Evolutionary conservation across 2,797 vertebrate species (phyloP).

Genomic region (Xenopus petersii): DNA sequence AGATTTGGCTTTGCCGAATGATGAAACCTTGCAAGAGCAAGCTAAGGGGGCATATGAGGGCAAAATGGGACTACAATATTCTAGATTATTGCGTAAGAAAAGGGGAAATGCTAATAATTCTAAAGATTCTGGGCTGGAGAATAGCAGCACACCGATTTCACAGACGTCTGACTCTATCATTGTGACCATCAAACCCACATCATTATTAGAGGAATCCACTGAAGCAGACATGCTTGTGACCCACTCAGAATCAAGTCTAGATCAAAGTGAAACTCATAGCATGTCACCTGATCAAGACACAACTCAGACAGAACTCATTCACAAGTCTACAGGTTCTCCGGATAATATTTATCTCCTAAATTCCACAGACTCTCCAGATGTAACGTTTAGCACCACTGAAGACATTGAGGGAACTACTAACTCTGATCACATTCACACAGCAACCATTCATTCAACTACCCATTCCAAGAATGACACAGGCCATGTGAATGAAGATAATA

Average conservation of each 20-base stretch:
- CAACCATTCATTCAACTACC: background rate
- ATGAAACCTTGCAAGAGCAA: background rate
- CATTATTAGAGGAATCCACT: background rate
- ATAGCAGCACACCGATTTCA: rapidly evolving
- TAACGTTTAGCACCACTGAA: background rate
- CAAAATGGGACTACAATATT: background rate
- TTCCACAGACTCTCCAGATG: background rate
- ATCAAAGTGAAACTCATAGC: background rate
- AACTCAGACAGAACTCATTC: background rate
- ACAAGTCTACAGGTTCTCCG: background rate
- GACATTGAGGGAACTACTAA: background rate
- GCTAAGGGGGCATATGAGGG: background rate
- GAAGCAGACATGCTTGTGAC: background rate
- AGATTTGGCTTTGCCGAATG: background rate
- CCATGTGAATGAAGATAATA: background rate
- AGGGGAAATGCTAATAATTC: slow-evolving; percentile 6
- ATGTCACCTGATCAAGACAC: background rate
- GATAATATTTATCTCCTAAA: background rate
- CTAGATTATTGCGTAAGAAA: slow-evolving; percentile 3
- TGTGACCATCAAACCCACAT: background rate
- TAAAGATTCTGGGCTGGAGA: background rate
- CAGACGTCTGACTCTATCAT: rapidly evolving
- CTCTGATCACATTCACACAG: background rate
- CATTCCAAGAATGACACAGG: background rate
- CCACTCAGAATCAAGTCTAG: background rate